Evolutionary conservation across 2,113 vertebrate species (phyloP).

Genomic region (Periophthalmus modestus): DNA sequence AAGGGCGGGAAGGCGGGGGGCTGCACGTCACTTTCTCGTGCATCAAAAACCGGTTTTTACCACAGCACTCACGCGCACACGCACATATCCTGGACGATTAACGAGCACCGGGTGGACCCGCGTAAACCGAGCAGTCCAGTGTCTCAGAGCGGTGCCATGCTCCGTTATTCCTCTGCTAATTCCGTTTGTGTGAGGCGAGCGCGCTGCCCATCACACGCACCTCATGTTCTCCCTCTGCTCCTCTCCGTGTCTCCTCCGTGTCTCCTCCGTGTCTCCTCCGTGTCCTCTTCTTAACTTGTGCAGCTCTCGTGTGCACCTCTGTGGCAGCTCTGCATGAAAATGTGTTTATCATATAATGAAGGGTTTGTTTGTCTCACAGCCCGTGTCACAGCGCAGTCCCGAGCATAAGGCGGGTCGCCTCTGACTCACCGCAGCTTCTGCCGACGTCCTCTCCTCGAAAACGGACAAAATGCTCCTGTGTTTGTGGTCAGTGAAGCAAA

Average conservation of each 20-base stretch:
- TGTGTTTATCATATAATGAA: conserved; percentile 50
- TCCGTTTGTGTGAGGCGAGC: conserved; percentile 13
- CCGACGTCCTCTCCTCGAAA: conserved; percentile 7
- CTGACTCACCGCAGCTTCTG: conserved; percentile 42
- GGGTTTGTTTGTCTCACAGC: conserved; percentile 18
- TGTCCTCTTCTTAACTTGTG: conserved; percentile 31
- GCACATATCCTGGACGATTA: conserved; percentile 21
- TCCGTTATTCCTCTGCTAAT: conserved; percentile 40
- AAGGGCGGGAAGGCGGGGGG: conserved; percentile 68
- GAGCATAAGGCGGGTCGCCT: conserved; percentile 18
- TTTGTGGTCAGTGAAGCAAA: conserved; percentile 13
- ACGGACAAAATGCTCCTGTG: not conserved
- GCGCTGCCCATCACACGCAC: conserved; percentile 13
- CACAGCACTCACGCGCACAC: conserved; percentile 22
- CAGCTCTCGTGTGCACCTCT: conserved; percentile 26
- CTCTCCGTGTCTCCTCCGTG: not conserved
- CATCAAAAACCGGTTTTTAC: conserved; percentile 61
- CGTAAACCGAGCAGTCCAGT: conserved; percentile 30
- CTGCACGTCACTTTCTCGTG: conserved; percentile 64
- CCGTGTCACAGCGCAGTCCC: conserved; percentile 14
- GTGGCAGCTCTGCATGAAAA: conserved; percentile 24
- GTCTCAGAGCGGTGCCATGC: conserved; percentile 38
- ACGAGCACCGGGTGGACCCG: conserved; percentile 62
- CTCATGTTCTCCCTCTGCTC: not conserved
- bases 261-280: not conserved